Conservation (phyloP, 2,888 invertebrate genomes). For the Xestobium rufovillosum region DNA sequence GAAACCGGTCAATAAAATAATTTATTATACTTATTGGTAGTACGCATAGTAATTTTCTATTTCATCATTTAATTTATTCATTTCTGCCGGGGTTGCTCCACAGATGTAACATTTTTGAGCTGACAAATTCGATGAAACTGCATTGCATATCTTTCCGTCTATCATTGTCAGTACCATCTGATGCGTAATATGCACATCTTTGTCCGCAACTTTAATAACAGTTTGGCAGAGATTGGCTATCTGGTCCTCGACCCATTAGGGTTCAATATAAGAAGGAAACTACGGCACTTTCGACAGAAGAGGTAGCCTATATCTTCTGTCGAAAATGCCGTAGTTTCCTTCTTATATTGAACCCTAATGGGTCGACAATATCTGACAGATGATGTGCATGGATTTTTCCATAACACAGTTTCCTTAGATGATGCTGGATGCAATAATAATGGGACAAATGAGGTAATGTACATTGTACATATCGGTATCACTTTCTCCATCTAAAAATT, state of each 20-base stretch:
- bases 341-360: constrained; percentile 1
- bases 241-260: constrained; percentile 6
- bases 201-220: no score
- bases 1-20: no score
- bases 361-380: constrained; percentile 7
- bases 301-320: constrained; percentile 2
- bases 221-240: neutral
- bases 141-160: neutral
- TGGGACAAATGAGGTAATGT: no score
- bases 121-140: neutral
- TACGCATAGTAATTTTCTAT: no score
- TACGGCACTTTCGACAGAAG: no score
- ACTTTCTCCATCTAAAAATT: no score
- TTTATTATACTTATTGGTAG: no score
- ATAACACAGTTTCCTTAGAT: neutral
- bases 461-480: no score
- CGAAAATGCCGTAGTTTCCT: constrained; percentile 1
- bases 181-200: no score
- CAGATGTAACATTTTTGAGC: constrained; percentile 3
- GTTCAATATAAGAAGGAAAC: no score
- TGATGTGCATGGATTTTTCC: constrained; percentile 6
- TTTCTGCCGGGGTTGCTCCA: neutral
- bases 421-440: constrained; percentile 1
- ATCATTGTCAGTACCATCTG: neutral
- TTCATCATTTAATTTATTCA: no score